A percentile compares a stretch with the other conserved stretches of the same genome.
Evolutionary conservation across 64 coral and sea anemone species (phyloP).

Genomic region (Stylophora pistillata): DNA sequence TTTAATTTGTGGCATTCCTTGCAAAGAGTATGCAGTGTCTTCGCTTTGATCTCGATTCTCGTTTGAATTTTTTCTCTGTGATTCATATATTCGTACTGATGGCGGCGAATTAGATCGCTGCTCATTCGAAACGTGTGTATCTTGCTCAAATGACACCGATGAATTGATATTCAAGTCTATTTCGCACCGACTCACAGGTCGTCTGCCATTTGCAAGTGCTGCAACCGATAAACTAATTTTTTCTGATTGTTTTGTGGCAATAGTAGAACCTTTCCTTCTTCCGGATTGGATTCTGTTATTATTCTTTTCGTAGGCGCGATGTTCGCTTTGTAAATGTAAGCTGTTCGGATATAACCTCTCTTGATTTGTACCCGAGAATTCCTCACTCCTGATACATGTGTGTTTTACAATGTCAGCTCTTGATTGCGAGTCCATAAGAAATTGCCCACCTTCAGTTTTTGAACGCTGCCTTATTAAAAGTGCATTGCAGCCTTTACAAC

Average conservation of each 20-base stretch:
- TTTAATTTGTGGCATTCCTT: constrained; percentile 70
- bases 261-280: background rate
- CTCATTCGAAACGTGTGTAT: background rate
- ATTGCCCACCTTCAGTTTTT: constrained; percentile 16
- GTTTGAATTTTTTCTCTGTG: constrained; percentile 9
- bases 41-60: background rate
- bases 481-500: constrained; percentile 1
- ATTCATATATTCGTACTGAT: background rate
- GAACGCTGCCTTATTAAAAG: background rate
- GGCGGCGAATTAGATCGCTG: background rate
- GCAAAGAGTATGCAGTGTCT: background rate
- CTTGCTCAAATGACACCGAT: constrained; percentile 4
- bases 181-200: constrained; percentile 86
- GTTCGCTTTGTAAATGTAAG: background rate
- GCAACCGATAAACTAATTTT: background rate
- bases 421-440: background rate
- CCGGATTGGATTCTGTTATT: background rate
- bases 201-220: background rate
- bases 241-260: constrained; percentile 1
- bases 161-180: constrained; percentile 67
- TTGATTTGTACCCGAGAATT: background rate
- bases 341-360: background rate
- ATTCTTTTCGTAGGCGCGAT: background rate
- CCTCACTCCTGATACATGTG: constrained; percentile 4
- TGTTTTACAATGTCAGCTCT: background rate